phyloP scores from a whole-genome alignment of 2,797 vertebrate species.

The Hydrocynus forskahlii region DNA sequence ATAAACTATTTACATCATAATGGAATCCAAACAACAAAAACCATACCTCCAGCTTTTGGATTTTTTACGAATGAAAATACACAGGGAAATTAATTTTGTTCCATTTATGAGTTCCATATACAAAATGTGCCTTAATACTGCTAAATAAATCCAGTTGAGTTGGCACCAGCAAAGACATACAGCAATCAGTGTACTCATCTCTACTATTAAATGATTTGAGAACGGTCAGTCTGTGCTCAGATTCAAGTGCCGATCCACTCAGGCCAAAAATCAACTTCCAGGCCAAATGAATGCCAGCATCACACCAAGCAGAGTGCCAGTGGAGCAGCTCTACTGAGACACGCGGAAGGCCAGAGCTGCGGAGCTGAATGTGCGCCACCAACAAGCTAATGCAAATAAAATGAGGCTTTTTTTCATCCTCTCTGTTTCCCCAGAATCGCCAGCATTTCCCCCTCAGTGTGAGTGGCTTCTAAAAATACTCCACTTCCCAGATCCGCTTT shows the following conservation, averaged over 20 bases:
- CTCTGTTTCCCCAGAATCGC: slow-evolving; percentile 53
- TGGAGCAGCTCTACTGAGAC: background rate
- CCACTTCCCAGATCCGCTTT: slow-evolving; percentile 73
- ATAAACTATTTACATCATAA: too few species aligned
- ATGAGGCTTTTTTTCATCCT: slow-evolving; percentile 17
- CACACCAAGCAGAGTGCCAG: background rate
- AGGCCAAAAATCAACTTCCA: background rate
- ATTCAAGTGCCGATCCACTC: background rate
- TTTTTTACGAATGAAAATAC: too few species aligned
- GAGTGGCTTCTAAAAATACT: slow-evolving; percentile 75
- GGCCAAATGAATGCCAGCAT: background rate
- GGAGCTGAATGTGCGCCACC: slow-evolving; percentile 27
- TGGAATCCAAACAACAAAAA: too few species aligned
- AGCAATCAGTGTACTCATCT: background rate
- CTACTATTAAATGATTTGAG: background rate
- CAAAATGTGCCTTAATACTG: background rate
- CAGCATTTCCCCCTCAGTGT: slow-evolving; percentile 69
- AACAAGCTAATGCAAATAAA: slow-evolving; percentile 49
- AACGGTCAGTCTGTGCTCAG: background rate
- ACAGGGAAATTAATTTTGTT: too few species aligned
- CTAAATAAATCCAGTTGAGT: background rate
- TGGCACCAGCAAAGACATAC: background rate
- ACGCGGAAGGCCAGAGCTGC: background rate
- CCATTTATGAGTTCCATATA: background rate
- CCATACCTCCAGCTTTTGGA: too few species aligned